Conservation (phyloP, 1,140 invertebrate genomes). For the Drosophila jambulina region DNA sequence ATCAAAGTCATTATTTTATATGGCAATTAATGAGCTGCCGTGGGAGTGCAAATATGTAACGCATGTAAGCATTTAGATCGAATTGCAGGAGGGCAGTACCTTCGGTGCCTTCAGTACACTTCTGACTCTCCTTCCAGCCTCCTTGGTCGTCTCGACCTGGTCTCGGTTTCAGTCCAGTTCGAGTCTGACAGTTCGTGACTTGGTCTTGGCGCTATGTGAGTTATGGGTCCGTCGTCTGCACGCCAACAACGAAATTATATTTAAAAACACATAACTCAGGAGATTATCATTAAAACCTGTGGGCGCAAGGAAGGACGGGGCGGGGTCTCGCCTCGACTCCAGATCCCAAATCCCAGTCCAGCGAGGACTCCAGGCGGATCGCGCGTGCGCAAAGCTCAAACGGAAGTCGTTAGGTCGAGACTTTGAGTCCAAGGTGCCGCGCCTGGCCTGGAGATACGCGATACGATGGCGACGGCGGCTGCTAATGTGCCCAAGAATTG, state of each 20-base stretch:
- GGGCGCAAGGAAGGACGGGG: constrained; percentile 47
- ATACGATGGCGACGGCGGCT: constrained; percentile 37
- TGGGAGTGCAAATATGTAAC: constrained; percentile 68
- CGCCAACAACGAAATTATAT: constrained; percentile 84
- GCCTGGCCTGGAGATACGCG: constrained; percentile 40
- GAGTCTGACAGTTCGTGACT: constrained; percentile 75
- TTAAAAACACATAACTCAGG: constrained; percentile 85
- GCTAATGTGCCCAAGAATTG: constrained; percentile 65
- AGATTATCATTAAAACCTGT: constrained; percentile 85
- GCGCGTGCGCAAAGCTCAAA: constrained; percentile 79
- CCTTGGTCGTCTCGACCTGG: constrained; percentile 3
- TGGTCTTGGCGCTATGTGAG: constrained; percentile 80
- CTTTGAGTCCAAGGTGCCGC: constrained; percentile 32
- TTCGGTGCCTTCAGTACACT: constrained; percentile 2
- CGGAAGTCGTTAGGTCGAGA: constrained; percentile 77
- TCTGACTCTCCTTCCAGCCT: background rate
- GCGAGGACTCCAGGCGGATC: constrained; percentile 39
- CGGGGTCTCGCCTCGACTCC: constrained; percentile 1
- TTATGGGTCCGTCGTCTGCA: constrained; percentile 78
- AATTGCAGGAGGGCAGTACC: constrained; percentile 18
- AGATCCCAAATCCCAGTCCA: constrained; percentile 31
- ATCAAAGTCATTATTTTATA: constrained; percentile 68
- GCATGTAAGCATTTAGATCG: constrained; percentile 58
- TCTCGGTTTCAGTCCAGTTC: constrained; percentile 11
- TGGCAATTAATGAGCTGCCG: constrained; percentile 70